Evolutionary conservation across 92 coral and sea anemone species (phyloP), one percentile per base, ranked within the genome.

Genomic region (Palythoa heliodiscus): DNA sequence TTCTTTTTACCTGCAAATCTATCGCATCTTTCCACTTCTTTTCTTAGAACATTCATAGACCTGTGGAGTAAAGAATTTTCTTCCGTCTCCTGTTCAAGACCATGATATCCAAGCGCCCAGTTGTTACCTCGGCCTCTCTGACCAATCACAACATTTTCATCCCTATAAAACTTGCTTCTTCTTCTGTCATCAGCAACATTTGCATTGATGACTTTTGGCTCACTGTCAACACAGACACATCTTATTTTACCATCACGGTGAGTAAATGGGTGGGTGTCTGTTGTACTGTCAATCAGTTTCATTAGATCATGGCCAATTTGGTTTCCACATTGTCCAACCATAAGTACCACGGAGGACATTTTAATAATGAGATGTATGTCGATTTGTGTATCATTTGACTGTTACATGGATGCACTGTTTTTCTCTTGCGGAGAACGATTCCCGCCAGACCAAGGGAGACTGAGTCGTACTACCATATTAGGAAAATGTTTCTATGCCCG

Each of bases 271-370:
- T 92, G 92, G 64, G 74, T 71, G 58, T 73, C 88, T 24, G 89
- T 82, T 72, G 85, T 70, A 71, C 87, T 93, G 90, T 94, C 92
- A 81, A 92, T 85, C 86, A 92, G 78, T 4, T 89, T 74, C 93
- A 94, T 94, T 13, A 94, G 89, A 75, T 94, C 98, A 83, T 92
- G 93, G 52, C 95, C 95, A 53, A 94, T 93, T 81, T 94, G 98
- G 76, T 94, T 94, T 14, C 98, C 98, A 66, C 98, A 94, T 47
- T 94, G 98, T 25, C 98, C 98, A 79, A 92, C 98, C 72, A 91
- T 89, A 43, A 94, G 89, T 50, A 90, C 64, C 17, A 94, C 89
- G 6, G 98, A 94, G 38, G 98, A 90, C 98, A 94, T 94, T 50
- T 60, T 76, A 58, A 16, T n/a, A 15, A 1, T 52, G 57, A 1